A percentile compares a stretch with the other conserved stretches of the same genome.
Evolutionary conservation across 2,113 vertebrate genomes (phyloP).

Genomic region (Amia ocellicauda): DNA sequence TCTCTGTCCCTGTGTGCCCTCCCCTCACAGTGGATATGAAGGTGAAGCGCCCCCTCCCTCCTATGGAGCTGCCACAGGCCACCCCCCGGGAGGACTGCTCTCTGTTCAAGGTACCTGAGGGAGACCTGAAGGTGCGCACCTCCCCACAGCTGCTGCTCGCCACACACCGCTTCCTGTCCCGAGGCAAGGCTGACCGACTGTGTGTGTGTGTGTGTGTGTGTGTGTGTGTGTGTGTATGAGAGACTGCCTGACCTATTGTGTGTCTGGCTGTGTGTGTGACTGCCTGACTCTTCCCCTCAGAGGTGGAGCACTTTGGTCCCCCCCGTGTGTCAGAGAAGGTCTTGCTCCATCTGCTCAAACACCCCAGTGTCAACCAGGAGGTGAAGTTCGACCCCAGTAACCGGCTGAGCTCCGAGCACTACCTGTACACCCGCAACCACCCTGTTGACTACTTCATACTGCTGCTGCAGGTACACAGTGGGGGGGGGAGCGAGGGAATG

Average conservation of each 20-base stretch:
- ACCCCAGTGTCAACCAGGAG: slow-evolving; percentile 88
- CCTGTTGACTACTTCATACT: slow-evolving; percentile 88
- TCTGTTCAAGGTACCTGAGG: slow-evolving; percentile 75
- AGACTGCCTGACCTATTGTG: not conserved
- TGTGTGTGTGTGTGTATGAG: not conserved
- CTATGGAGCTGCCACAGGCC: slow-evolving; percentile 63
- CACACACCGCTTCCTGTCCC: slow-evolving; percentile 86
- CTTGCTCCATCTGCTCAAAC: slow-evolving; percentile 80
- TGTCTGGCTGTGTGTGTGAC: slow-evolving; percentile 11
- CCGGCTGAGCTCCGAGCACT: slow-evolving; percentile 75
- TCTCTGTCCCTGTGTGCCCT: not conserved
- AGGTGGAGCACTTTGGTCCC: slow-evolving; percentile 83
- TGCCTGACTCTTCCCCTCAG: slow-evolving; percentile 44
- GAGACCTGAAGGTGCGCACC: slow-evolving; percentile 76
- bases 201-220: slow-evolving; percentile 1
- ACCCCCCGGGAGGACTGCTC: slow-evolving; percentile 74
- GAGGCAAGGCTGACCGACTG: slow-evolving; percentile 61
- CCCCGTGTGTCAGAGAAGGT: slow-evolving; percentile 79
- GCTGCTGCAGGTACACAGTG: slow-evolving; percentile 76
- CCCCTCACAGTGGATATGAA: slow-evolving; percentile 61
- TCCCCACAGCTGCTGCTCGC: slow-evolving; percentile 86
- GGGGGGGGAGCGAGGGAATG: not conserved
- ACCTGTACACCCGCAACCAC: slow-evolving; percentile 83
- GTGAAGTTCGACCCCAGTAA: slow-evolving; percentile 77
- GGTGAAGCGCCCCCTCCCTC: slow-evolving; percentile 65